Evolutionary conservation across 2,113 vertebrate species (phyloP), one percentile per base, ranked within the genome.

Genomic region (Oreamnos americanus): DNA sequence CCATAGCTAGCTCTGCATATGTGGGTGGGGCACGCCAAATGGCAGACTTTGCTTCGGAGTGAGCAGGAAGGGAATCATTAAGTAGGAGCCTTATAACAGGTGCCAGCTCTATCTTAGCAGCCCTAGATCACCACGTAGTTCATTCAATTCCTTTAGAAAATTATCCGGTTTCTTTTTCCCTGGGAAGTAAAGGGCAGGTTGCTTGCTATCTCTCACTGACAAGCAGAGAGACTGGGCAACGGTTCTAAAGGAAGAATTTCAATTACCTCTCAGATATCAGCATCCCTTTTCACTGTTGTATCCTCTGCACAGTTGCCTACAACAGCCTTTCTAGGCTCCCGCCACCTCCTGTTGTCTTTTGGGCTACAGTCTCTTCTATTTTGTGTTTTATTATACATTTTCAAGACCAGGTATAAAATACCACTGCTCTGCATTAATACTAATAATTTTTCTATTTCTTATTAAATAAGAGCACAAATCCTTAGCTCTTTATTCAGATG

Each of bases 361-460:
- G 64, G 74, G 86, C 49, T 79, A 55, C 33, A 95, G 90, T 71
- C 87, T 79, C 96, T 95, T 90, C 94, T 16, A 81, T 64, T 94
- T 87, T 87, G 71, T 19, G 39, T 79, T 83, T 86, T 58, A 49
- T 49, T 23, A 82, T 23, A 67, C 21, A n/a, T 79, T 86, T 81
- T 71, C 47, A 96, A 97, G 87, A 86, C 30, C 10, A 83, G 30
- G n/a, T 78, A 83, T 53, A 53, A 83, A 83, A 81, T 9, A 16
- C 23, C 33, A 53, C 53, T 91, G 55, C 78, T 91, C 10, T 47
- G 39, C 49, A 71, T 90, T 43, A 47, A 53, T 30, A 36, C 87
- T 6, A 57, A 49, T 17, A 36, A 47, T 19, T 82, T 95, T 55
- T 67, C 43, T 76, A 55, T 26, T 83, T 86, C 47, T 60, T 55